Evolutionary conservation across 1,140 invertebrate species (phyloP).

Genomic region (Sminthurides bifidus): DNA sequence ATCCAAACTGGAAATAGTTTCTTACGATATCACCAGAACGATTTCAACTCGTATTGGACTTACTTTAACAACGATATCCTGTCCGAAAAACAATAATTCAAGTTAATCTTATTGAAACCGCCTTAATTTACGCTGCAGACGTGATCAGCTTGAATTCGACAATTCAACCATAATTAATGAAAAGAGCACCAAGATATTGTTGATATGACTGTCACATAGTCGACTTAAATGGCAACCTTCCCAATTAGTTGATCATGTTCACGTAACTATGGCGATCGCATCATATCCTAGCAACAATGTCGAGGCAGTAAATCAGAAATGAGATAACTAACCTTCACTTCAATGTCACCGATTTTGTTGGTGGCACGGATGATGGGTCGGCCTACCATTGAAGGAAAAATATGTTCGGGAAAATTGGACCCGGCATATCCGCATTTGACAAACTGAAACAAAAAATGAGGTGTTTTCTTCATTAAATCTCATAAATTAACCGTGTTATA

Average conservation of each 20-base stretch:
- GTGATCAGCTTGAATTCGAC: no score
- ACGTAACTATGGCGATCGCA: neutral
- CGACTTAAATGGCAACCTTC: no score
- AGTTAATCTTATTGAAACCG: neutral
- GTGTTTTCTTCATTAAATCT: neutral
- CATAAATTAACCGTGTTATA: no score
- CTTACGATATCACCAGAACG: neutral
- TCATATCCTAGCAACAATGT: neutral
- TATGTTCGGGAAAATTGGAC: slow-evolving; percentile 95
- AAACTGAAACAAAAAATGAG: slow-evolving; percentile 55
- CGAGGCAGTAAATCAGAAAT: neutral
- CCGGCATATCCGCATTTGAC: slow-evolving; percentile 99
- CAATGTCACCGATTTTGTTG: slow-evolving; percentile 96
- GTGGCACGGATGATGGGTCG: slow-evolving; percentile 93
- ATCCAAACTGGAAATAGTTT: slow-evolving; percentile 5
- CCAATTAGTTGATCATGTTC: neutral
- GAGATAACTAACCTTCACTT: slow-evolving; percentile 74
- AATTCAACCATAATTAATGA: no score
- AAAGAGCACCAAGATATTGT: no score
- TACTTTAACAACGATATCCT: slow-evolving; percentile 33
- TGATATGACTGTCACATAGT: no score
- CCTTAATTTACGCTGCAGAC: neutral
- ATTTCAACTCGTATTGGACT: slow-evolving; percentile 3
- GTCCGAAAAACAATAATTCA: slow-evolving; percentile 21
- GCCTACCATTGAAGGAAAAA: slow-evolving; percentile 98